phyloP scores from a whole-genome alignment of 2,113 vertebrate genomes.

The Albula goreensis region DNA sequence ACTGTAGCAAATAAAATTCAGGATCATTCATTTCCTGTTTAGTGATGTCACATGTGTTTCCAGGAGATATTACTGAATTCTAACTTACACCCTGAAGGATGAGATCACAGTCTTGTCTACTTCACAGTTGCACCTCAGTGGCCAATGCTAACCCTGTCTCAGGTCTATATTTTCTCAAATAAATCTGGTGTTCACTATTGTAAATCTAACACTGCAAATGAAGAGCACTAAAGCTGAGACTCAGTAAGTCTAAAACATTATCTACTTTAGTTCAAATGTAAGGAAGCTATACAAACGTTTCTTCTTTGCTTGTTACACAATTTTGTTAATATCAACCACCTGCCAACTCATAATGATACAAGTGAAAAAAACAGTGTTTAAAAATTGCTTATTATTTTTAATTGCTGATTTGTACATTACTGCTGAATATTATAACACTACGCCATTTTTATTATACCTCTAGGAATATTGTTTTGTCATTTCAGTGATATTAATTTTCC shows the following conservation, averaged over 20 bases:
- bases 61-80: slow-evolving; percentile 42
- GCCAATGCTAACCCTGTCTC: neutral
- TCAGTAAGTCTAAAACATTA: neutral
- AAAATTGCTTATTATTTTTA: neutral
- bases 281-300: neutral
- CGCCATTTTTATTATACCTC: neutral
- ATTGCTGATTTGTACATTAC: neutral
- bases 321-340: neutral
- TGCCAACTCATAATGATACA: neutral
- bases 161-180: neutral
- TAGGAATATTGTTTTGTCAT: neutral
- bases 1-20: slow-evolving; percentile 53
- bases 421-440: neutral
- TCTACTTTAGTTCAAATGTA: neutral
- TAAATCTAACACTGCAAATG: neutral
- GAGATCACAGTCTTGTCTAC: slow-evolving; percentile 50
- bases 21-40: slow-evolving; percentile 21
- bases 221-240: neutral
- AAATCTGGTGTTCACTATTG: neutral
- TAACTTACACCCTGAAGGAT: slow-evolving; percentile 46
- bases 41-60: slow-evolving; percentile 34
- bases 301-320: neutral
- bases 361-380: neutral
- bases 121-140: slow-evolving; percentile 9
- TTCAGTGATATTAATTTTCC: neutral